phyloP scores from a whole-genome alignment of 2,113 vertebrate genomes.

The Catharus bicknelli region DNA sequence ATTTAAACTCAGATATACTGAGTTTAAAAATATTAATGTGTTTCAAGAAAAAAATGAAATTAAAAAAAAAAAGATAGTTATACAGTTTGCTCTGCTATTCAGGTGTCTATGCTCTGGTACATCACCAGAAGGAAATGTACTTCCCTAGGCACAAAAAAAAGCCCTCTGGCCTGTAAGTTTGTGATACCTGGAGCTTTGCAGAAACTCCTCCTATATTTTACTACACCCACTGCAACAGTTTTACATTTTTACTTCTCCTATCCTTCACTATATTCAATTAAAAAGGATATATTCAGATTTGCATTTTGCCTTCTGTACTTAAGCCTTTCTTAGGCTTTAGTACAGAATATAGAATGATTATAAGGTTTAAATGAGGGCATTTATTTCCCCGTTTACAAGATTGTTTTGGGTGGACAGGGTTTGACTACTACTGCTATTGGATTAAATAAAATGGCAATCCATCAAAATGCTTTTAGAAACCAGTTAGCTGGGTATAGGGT shows the following conservation, averaged over 20 bases:
- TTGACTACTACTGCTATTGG: background rate
- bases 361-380: background rate
- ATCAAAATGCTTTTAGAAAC: background rate
- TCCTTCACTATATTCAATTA: background rate
- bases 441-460: background rate
- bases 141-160: background rate
- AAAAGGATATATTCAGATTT: background rate
- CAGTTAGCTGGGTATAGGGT: background rate
- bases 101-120: background rate
- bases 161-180: background rate
- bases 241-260: background rate
- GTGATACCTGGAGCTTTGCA: background rate
- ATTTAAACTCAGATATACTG: background rate
- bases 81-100: background rate
- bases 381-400: background rate
- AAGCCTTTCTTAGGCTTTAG: background rate
- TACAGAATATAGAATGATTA: background rate
- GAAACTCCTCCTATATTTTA: background rate
- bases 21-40: background rate
- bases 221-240: no score
- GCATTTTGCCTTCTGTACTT: background rate
- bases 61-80: background rate
- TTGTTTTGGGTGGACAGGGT: accelerated
- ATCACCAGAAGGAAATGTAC: background rate
- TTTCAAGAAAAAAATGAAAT: background rate